phyloP scores from a whole-genome alignment of 2,113 vertebrate genomes.

The Leptocoma aspasia region DNA sequence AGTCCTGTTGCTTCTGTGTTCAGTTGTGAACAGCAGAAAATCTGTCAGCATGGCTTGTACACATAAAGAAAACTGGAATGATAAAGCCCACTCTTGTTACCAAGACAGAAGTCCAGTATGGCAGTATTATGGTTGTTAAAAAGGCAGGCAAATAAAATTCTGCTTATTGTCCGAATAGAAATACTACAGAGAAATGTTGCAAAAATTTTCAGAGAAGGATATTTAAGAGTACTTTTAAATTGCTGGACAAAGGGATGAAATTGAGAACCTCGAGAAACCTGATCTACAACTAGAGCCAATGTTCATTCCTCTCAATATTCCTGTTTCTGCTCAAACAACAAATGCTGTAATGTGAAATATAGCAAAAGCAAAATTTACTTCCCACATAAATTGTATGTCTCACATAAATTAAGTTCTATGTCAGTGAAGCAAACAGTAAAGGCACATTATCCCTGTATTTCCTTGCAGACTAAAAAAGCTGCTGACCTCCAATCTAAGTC shows the following conservation, averaged over 20 bases:
- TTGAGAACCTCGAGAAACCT: background rate
- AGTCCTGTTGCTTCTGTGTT: background rate
- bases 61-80: background rate
- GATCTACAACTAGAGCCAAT: background rate
- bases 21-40: background rate
- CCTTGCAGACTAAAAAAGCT: background rate
- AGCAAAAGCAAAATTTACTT: background rate
- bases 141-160: background rate
- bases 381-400: background rate
- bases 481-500: background rate
- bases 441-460: background rate
- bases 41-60: background rate
- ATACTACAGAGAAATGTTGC: background rate
- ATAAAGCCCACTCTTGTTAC: background rate
- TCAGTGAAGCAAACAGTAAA: background rate
- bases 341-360: background rate
- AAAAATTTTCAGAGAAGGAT: background rate
- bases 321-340: background rate
- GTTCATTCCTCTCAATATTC: background rate
- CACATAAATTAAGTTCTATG: background rate
- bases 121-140: background rate
- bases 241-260: background rate
- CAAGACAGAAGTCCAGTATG: background rate
- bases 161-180: background rate
- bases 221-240: background rate